Evolutionary conservation across 2,113 vertebrate genomes (phyloP).

Genomic region (Podarcis muralis): DNA sequence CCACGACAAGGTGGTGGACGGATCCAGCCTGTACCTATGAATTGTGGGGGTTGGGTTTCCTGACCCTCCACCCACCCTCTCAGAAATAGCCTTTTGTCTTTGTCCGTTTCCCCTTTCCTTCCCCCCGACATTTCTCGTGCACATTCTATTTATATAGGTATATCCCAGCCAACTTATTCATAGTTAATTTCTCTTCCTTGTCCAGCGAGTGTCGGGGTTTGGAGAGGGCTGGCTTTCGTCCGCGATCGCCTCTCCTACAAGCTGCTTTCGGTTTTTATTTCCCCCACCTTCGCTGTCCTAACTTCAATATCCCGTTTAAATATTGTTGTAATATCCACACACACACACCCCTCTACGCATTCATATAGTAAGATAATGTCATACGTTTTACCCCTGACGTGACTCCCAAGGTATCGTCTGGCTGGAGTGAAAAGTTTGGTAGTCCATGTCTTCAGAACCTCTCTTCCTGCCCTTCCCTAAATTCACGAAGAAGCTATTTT

Average conservation of each 20-base stretch:
- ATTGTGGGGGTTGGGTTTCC: too few relatives aligned
- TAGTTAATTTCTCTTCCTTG: not conserved
- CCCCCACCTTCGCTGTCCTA: not conserved
- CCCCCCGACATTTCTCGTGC: too few relatives aligned
- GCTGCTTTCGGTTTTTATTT: accelerated
- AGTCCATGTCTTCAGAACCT: accelerated
- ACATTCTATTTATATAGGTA: not conserved
- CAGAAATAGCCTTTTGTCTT: too few relatives aligned
- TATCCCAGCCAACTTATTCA: not conserved
- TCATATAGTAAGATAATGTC: not conserved
- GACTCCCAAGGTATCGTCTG: not conserved
- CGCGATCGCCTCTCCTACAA: accelerated
- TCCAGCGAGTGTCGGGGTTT: accelerated
- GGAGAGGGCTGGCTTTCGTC: not conserved
- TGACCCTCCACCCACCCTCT: too few relatives aligned
- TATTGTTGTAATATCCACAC: not conserved
- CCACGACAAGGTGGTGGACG: too few relatives aligned
- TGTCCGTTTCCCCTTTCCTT: too few relatives aligned
- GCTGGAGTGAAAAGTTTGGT: not conserved
- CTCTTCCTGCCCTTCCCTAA: too few relatives aligned
- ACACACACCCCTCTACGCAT: not conserved
- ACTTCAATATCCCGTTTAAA: not conserved
- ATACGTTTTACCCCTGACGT: not conserved
- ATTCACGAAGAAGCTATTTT: not conserved
- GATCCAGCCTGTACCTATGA: too few relatives aligned